Base-by-base conservation (phyloP, 2,888 invertebrate genomes). In the Psococerastis gibbosa region DNA sequence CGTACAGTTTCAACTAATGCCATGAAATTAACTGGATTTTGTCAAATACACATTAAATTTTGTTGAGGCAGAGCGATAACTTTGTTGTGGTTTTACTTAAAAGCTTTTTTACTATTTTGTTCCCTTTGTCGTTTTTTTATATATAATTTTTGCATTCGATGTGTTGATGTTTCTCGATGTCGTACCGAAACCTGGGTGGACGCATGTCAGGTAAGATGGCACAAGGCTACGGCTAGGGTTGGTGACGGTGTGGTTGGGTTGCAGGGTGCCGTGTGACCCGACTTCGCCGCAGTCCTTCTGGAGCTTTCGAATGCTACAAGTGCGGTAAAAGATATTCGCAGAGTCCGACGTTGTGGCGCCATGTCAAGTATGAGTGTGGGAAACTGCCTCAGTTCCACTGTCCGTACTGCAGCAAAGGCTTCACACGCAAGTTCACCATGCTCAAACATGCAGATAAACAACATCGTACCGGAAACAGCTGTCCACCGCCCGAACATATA, bases 351-450 rank as follows among this genome's bases (percentile, higher is more conserved):
- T 45, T 51, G 22, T 47, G 45, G 23, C 49, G 54, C 11, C 58
- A 58, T 46, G 46, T 53, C 45, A 53, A 52, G 32, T 52, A 53
- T 18, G 57, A 56, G 43, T 56, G 56, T 42, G 56, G 56, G 16
- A 53, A 53, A 45, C 52, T 50, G 34, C 54, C 54, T 3, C 50
- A 50, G 43, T 52, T 51, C 46, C 45, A 46, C 18, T 53, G 52
- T 43, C 45, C 47, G 1, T 45, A 38, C 18, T 54, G 53, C 33
- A 38, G 17, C 20, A 38, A 38, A 38, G 38, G 38, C 20, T 38
- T 38, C 20, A 38, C 38, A 5, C 17, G 38, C 17, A 38, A 38
- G 22, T 38, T 38, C 22, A 38, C 38, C 16, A 38, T 38, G 38
- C 22, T 38, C 9, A 38, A 38, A 17, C 38, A 38, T 20, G 38